Evolutionary conservation across 2,797 vertebrate genomes (phyloP).

Genomic region (Pangasius macronema): DNA sequence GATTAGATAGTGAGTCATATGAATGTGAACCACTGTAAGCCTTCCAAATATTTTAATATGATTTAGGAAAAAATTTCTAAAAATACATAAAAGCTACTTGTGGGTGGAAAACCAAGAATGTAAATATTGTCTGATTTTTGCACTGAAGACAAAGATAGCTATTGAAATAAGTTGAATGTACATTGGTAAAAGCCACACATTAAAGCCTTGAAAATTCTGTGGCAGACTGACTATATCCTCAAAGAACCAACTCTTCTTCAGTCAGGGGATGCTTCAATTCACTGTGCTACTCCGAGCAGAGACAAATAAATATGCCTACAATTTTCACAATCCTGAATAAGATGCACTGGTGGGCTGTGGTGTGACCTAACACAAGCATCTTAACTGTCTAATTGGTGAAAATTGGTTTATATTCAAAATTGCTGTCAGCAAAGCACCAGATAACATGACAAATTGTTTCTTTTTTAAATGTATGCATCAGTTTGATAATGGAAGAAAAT

Average conservation of each 20-base stretch:
- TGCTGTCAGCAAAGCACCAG: neutral
- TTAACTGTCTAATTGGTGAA: neutral
- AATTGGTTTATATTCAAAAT: neutral
- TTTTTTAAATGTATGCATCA: neutral
- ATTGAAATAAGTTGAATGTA: neutral
- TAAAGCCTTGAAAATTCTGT: conserved; percentile 8
- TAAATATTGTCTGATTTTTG: neutral
- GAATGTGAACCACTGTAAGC: neutral
- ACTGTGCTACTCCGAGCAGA: neutral
- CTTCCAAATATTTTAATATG: neutral
- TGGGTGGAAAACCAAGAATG: neutral
- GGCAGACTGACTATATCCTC: neutral
- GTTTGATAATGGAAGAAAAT: neutral
- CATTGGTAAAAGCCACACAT: neutral
- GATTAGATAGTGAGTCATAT: neutral
- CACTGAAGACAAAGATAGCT: neutral
- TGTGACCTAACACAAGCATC: neutral
- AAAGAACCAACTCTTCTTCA: neutral
- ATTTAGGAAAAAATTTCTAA: neutral
- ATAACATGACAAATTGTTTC: neutral
- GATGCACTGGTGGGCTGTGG: neutral
- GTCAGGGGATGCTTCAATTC: neutral
- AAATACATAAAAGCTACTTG: conserved; percentile 1
- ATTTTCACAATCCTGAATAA: neutral
- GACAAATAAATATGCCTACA: neutral